These are phyloP conservation scores for Euplexia lucipara DNA, from an alignment of 2,888 invertebrate genomes.

Conservation along the genomic window DNA sequence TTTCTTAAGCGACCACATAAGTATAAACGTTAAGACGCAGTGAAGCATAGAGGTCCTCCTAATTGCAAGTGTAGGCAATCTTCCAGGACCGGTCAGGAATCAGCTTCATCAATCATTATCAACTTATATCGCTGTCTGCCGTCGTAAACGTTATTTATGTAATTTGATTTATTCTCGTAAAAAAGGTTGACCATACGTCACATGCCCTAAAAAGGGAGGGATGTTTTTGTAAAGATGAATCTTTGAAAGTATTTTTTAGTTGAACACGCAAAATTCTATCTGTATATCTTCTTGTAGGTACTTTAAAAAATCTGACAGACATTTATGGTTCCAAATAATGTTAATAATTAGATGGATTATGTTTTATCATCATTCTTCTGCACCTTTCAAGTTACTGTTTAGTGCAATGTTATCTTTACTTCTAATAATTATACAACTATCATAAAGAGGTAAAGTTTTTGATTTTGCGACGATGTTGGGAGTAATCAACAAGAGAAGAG, in stretches of 20 bases:
- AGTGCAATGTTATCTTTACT: too few relatives aligned
- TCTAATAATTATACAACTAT: too few relatives aligned
- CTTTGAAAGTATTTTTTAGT: neutral
- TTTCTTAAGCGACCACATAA: too few relatives aligned
- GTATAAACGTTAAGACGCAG: neutral
- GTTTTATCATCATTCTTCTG: too few relatives aligned
- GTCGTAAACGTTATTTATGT: constrained; percentile 47
- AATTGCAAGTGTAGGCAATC: constrained; percentile 24
- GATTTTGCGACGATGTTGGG: too few relatives aligned
- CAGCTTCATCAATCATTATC: constrained; percentile 43
- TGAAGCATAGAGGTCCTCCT: constrained; percentile 31
- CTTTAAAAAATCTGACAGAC: too few relatives aligned
- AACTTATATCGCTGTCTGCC: constrained; percentile 32
- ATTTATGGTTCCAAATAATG: too few relatives aligned
- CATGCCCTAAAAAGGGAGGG: neutral
- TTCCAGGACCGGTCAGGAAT: constrained; percentile 7
- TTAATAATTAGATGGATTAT: too few relatives aligned
- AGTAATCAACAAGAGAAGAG: too few relatives aligned
- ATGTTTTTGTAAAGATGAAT: neutral
- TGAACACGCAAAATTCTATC: neutral
- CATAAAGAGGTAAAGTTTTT: too few relatives aligned
- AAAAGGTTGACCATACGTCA: constrained; percentile 14
- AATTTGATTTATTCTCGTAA: constrained; percentile 23
- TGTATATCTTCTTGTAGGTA: too few relatives aligned
- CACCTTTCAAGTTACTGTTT: too few relatives aligned